Evolutionary conservation across 2,797 vertebrate genomes (phyloP), one percentile per base, ranked within the genome.

Genomic region (Myioborus miniatus): DNA sequence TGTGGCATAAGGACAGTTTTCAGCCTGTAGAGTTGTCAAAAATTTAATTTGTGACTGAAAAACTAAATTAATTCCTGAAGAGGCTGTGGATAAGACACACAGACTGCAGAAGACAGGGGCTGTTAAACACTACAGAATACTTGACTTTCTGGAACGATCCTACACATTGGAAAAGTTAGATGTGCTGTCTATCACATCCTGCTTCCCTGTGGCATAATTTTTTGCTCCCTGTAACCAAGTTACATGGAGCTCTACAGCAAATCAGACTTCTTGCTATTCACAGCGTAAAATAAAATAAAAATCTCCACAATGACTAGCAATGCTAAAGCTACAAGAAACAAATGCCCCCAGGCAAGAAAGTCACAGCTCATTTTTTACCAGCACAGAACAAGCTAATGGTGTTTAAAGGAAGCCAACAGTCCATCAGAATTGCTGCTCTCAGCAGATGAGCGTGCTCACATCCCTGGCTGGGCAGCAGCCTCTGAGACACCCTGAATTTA

Each of bases 331-430:
- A 84, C 41, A 76, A 89, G 79, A 94, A 92, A 89, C 56, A 93
- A 94, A 89, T 36, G 39, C 36, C 93, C 12, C n/a, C 67, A 83
- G 74, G 78, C 83, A 92, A 81, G 49, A 27, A 76, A 95, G 87
- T 94, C 94, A 91, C 59, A 93, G 64, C 44, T 84, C 78, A 88
- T 87, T 88, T 75, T 75, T 82, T 56, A 90, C 72, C 69, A 77
- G 67, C 56, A 59, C 10, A 78, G 70, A 74, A 93, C 80, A 94
- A 94, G 70, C 76, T 95, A 94, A 94, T 3, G 2, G 60, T 32
- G 67, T 64, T 67, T 78, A 75, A 93, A 94, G 30, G 4, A 87
- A 94, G 94, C 65, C 70, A 88, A 70, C 16, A 18, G 79, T 58
- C 92, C 72, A 63, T 76, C 72, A 89, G 90, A 88, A 74, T 5